A percentile compares a stretch with the other conserved stretches of the same genome.
Evolutionary conservation across 2,113 vertebrate genomes (phyloP).

Genomic region (Vombatus ursinus): DNA sequence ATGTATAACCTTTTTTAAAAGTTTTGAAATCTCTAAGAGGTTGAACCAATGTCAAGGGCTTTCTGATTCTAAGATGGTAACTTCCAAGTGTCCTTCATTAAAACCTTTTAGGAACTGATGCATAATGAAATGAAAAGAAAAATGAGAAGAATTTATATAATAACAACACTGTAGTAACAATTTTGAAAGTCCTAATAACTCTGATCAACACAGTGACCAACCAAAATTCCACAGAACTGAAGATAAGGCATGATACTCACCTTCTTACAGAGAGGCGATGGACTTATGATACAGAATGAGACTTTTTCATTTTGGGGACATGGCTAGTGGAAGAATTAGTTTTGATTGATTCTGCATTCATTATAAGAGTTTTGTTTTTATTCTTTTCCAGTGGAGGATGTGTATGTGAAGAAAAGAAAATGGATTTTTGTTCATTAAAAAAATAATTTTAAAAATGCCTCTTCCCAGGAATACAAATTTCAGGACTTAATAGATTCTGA

Average conservation of each 20-base stretch:
- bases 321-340: background rate
- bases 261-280: too few relatives aligned
- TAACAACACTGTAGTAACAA: background rate
- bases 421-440: background rate
- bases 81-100: background rate
- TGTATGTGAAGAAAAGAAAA: background rate
- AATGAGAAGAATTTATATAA: background rate
- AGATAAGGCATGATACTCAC: background rate
- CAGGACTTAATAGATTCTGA: background rate
- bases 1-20: background rate
- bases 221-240: background rate
- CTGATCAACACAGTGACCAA: background rate
- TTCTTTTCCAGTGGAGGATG: background rate
- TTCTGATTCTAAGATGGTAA: background rate
- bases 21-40: too few relatives aligned
- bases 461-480: background rate
- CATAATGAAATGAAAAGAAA: background rate
- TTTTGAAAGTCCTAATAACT: background rate
- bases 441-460: background rate
- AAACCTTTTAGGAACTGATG: background rate
- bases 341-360: background rate
- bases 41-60: background rate
- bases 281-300: too few relatives aligned
- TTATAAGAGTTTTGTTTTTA: background rate
- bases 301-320: background rate